Base-by-base conservation (phyloP, 2,113 vertebrate genomes). In the Cyphomyrus plagiostoma region DNA sequence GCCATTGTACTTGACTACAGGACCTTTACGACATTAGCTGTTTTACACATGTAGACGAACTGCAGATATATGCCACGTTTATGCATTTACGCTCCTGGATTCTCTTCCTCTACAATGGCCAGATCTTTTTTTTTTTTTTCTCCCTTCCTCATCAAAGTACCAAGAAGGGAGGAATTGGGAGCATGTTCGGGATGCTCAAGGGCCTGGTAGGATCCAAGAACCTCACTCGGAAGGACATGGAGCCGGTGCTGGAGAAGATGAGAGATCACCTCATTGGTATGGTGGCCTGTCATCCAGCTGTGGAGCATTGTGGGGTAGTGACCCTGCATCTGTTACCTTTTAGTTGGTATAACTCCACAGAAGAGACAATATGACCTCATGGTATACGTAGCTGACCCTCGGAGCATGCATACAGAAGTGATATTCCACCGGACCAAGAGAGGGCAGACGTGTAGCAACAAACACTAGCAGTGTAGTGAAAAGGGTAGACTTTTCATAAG, bases 181-280 rank as follows among this genome's bases (percentile, higher is more conserved):
- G 98, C 49, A 98, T 99, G 98, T 98, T 99, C 91, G 98, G 98
- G 88, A 98, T 99, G 98, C 95, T 99, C 92, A 99, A 98, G 93
- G 98, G 98, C 39, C 96, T 99, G 89, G 98, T 99, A 93, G 98
- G 98, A 87, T 98, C 98, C 77, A 99, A 99, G 95, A 99, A 96
- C 92, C 94, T 99, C 92, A 96, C 94, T 1, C 93, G 93, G 17
- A 96, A 96, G 48, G 98, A 99, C 95, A 99, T 99, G 98, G 97
- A 98, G 58, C 96, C 98, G 0, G 97, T 98, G 1, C 94, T 99
- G 94, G 98, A 99, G 87, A 99, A 98, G 95, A 98, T 99, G 98
- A 98, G 93, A 88, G 98, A 99, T 92, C 98, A 99, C 92, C 96
- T 99, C 91, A 99, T 99, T 0, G 95, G 98, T 99, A 94, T 0